Base-by-base conservation (phyloP, 2,797 vertebrate genomes). In the Urosaurus nigricauda region DNA sequence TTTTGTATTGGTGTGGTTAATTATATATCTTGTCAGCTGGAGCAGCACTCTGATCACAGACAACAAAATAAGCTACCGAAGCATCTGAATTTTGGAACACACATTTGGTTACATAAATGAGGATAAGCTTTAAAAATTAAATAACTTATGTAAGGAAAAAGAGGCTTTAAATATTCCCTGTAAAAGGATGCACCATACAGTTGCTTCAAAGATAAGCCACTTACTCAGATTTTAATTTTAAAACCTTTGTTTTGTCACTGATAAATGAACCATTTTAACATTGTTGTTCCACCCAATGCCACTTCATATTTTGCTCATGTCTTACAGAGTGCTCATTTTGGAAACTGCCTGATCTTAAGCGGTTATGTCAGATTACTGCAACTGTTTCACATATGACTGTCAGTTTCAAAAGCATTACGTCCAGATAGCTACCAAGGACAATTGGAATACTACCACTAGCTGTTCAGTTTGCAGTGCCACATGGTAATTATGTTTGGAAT, bases 1-100 rank as follows among this genome's bases (percentile, higher is more conserved):
- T 95, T 51, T 95, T 94, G 89, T 93, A 91, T 94, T 93, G 90
- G 79, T 88, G 60, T 86, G 81, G 86, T 91, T 96, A 94, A 94
- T 95, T 95, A 89, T 86, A 75, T 86, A 89, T 86, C 84, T 86
- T 77, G 79, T 75, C 84, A 86, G 71, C 47, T 89, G 84, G 58
- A 89, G 70, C 71, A 65, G 71, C 4, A 43, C 88, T 77, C 88
- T 86, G 79, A 86, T 81, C 88, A 75, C 71, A 53, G 58, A 86
- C 79, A 89, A 86, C 84, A 89, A 86, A 89, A 82, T 86, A 82
- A 68, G 79, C 71, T 47, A 82, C 70, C 56, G 88, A 77, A 86
- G 78, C 60, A 86, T 86, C 70, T 53, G 78, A 82, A 89, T 86
- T 89, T 81, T 65, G n/a, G 71, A 86, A 75, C 84, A 86, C 58